Evolutionary conservation across 2,797 vertebrate species (phyloP).

Genomic region (Sebastes paucispinis): DNA sequence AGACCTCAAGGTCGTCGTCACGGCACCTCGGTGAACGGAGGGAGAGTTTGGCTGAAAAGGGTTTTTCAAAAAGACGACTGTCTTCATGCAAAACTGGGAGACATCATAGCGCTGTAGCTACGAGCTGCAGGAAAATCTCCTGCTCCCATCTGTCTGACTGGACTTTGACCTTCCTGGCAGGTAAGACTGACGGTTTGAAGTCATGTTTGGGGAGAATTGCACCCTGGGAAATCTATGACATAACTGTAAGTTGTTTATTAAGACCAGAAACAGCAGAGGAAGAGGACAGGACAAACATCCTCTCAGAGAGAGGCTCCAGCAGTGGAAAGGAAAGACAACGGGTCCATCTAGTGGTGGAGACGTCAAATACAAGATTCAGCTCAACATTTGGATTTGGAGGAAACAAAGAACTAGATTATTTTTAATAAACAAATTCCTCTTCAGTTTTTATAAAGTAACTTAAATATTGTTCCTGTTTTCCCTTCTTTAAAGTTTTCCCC

Average conservation of each 20-base stretch:
- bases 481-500: too few relatives aligned
- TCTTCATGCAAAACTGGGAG: background rate
- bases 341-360: conserved; percentile 12
- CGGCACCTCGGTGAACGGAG: background rate
- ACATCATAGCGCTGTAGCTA: background rate
- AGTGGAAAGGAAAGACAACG: background rate
- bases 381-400: too few relatives aligned
- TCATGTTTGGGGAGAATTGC: background rate
- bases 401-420: too few relatives aligned
- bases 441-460: too few relatives aligned
- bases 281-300: background rate
- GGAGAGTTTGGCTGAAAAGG: background rate
- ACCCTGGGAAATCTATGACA: background rate
- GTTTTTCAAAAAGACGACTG: background rate
- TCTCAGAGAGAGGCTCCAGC: background rate
- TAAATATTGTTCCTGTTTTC: too few relatives aligned
- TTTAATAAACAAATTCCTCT: too few relatives aligned
- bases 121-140: background rate
- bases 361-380: background rate
- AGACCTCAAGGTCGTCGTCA: background rate
- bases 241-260: background rate
- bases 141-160: background rate
- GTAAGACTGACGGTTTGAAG: background rate
- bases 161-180: background rate
- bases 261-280: background rate